A percentile compares a stretch with the other conserved stretches of the same genome.
These are phyloP conservation scores for Netta rufina DNA, from an alignment of 2,797 vertebrate genomes.

Conservation along the genomic window DNA sequence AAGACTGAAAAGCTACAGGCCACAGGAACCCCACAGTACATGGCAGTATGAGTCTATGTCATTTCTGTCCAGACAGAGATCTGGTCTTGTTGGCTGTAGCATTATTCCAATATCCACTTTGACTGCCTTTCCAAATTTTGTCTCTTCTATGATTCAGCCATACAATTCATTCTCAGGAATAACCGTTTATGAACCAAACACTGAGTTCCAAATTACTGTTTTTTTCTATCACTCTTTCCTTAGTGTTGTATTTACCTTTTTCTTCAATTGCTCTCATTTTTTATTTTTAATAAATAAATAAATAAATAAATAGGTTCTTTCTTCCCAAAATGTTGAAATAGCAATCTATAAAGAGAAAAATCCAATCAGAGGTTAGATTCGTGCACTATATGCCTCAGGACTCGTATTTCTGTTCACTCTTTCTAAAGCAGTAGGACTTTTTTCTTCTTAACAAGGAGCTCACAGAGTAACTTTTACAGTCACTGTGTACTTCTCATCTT, in stretches of 20 bases:
- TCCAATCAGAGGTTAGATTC: not conserved
- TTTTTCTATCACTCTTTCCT: not conserved
- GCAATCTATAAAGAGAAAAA: not conserved
- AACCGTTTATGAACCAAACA: not conserved
- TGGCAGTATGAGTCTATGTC: not conserved
- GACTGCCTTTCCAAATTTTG: not conserved
- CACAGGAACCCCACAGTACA: not conserved
- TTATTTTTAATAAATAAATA: not conserved
- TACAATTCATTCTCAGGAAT: not conserved
- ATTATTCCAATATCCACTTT: not conserved
- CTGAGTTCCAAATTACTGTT: not conserved
- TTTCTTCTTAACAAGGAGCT: not conserved
- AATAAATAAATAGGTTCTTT: no score
- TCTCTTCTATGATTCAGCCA: not conserved
- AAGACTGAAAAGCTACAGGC: not conserved
- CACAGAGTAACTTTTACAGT: not conserved
- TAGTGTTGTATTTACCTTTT: not conserved
- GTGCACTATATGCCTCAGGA: not conserved
- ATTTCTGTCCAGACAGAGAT: not conserved
- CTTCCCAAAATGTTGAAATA: no score
- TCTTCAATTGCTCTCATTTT: not conserved
- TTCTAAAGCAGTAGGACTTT: not conserved
- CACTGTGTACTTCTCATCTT: not conserved
- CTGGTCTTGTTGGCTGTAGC: not conserved
- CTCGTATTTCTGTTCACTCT: not conserved